Conservation (phyloP, 1,140 invertebrate species). For the Heterodera schachtii region DNA sequence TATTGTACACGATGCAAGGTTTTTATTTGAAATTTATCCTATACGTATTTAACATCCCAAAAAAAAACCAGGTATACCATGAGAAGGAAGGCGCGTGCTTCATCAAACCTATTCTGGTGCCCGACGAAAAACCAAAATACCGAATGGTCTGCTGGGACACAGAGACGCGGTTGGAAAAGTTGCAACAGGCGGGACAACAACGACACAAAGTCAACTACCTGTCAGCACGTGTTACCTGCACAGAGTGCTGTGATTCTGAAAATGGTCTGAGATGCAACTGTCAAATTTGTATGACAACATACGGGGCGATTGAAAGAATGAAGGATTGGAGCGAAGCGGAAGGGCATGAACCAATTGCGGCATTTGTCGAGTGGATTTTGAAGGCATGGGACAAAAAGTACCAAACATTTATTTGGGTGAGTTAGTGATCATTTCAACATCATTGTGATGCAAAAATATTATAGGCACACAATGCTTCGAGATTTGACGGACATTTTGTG, state of each 20-base stretch:
- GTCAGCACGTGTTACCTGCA: background rate
- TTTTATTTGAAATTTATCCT: background rate
- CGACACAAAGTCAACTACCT: background rate
- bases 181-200: background rate
- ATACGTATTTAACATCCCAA: background rate
- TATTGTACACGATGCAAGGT: background rate
- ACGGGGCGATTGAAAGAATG: background rate
- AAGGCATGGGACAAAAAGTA: background rate
- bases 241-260: background rate
- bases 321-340: slow-evolving; percentile 4
- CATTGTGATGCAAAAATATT: too few species aligned
- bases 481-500: slow-evolving; percentile 6
- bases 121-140: background rate
- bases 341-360: background rate
- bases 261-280: background rate
- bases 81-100: background rate
- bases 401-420: background rate
- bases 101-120: background rate
- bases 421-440: too few species aligned
- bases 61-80: background rate
- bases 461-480: background rate
- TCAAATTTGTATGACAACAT: background rate
- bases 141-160: background rate
- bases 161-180: background rate
- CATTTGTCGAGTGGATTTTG: background rate